Evolutionary conservation across 2,113 vertebrate species (phyloP).

Genomic region (Zosterops japonicus): DNA sequence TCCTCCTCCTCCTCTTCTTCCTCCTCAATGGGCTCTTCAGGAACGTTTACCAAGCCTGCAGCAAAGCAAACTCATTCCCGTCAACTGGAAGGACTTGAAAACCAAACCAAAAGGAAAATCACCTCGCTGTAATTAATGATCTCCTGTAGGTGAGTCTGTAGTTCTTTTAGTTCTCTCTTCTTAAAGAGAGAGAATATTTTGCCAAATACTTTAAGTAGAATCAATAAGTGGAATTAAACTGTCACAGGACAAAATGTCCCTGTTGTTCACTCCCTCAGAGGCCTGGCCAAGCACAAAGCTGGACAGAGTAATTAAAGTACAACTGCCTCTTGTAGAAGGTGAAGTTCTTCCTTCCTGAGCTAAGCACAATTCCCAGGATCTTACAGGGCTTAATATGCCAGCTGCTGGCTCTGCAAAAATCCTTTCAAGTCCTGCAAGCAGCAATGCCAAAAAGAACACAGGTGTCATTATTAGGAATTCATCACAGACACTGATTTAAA

Average conservation of each 20-base stretch:
- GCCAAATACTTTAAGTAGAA: neutral
- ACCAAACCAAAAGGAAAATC: neutral
- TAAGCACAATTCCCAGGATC: neutral
- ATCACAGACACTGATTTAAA: neutral
- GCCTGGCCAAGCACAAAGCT: neutral
- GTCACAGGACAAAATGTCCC: neutral
- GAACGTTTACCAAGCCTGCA: conserved; percentile 90
- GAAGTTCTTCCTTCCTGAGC: neutral
- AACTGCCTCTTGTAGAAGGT: neutral
- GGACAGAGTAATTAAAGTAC: neutral
- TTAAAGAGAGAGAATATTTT: neutral
- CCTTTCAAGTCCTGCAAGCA: neutral
- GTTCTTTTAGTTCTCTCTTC: neutral
- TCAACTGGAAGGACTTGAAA: neutral
- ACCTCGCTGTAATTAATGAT: neutral
- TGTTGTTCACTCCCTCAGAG: neutral
- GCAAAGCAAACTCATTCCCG: neutral
- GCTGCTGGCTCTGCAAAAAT: neutral
- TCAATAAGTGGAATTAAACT: neutral
- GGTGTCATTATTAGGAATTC: neutral
- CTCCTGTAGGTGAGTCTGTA: neutral
- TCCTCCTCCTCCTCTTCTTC: conserved; percentile 88
- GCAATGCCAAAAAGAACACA: neutral
- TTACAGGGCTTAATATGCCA: neutral
- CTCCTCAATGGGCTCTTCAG: conserved; percentile 88